Conservation (phyloP, 1,140 invertebrate species). For the Augochlora pura region DNA sequence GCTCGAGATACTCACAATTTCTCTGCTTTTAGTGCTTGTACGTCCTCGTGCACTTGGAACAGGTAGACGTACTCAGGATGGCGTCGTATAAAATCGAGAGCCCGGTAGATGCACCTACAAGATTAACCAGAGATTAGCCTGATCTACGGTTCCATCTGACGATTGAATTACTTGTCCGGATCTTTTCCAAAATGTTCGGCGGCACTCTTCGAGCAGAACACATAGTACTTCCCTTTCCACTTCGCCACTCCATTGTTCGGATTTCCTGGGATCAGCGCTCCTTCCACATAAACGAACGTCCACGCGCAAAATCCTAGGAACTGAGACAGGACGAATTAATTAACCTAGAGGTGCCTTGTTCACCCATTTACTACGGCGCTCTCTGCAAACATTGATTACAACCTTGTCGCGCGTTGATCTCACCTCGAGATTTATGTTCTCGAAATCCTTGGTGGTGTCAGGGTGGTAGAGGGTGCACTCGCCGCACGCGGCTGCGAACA, state of each 20-base stretch:
- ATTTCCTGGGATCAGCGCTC: constrained; percentile 84
- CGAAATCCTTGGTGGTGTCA: constrained; percentile 73
- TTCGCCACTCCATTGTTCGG: constrained; percentile 83
- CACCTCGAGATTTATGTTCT: constrained; percentile 78
- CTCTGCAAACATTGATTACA: not conserved
- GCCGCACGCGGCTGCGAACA: constrained; percentile 61
- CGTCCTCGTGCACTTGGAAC: constrained; percentile 81
- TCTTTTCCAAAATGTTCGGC: constrained; percentile 82
- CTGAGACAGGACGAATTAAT: constrained; percentile 71
- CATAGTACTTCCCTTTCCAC: constrained; percentile 81
- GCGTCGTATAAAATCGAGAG: constrained; percentile 80
- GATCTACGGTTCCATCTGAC: not conserved
- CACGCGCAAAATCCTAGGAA: constrained; percentile 85
- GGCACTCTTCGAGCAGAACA: constrained; percentile 81
- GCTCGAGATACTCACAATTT: constrained; percentile 60
- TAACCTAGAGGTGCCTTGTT: not conserved
- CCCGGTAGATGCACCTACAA: constrained; percentile 81
- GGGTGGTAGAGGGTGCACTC: constrained; percentile 75
- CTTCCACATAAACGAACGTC: constrained; percentile 81
- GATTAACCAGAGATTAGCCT: not conserved
- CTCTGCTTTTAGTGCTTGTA: constrained; percentile 77
- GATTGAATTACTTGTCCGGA: constrained; percentile 80
- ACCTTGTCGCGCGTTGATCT: not conserved
- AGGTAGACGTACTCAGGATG: constrained; percentile 83
- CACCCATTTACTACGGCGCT: not conserved